phyloP scores from a whole-genome alignment of 2,113 vertebrate genomes.

The Lutjanus erythropterus region DNA sequence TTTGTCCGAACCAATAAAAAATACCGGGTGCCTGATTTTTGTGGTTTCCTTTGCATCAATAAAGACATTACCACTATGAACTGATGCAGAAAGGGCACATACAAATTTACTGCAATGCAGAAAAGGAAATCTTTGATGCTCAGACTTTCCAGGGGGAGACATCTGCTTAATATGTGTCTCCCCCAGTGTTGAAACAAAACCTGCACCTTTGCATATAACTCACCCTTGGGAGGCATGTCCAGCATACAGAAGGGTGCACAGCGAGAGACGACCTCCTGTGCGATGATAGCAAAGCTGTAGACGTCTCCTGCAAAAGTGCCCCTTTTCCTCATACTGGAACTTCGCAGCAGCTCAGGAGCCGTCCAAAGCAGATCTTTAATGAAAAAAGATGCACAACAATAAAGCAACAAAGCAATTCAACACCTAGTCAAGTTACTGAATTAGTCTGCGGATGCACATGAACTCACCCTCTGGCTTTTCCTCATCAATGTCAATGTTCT shows the following conservation, averaged over 20 bases:
- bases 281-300: slow-evolving; percentile 91
- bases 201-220: too few species aligned
- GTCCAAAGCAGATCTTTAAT: slow-evolving; percentile 91
- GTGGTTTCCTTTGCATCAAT: too few species aligned
- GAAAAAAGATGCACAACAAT: neutral
- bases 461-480: slow-evolving; percentile 85
- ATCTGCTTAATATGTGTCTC: too few species aligned
- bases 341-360: slow-evolving; percentile 91
- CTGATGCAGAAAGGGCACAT: too few species aligned
- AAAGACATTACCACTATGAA: too few species aligned
- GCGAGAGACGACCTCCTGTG: slow-evolving; percentile 92
- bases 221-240: slow-evolving; percentile 89
- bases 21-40: too few species aligned
- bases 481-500: slow-evolving; percentile 68
- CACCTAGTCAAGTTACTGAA: neutral
- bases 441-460: neutral
- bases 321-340: slow-evolving; percentile 68
- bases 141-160: too few species aligned
- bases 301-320: slow-evolving; percentile 87
- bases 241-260: slow-evolving; percentile 91
- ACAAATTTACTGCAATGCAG: too few species aligned
- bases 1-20: too few species aligned
- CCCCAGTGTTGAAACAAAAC: too few species aligned
- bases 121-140: too few species aligned
- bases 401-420: neutral